phyloP scores from a whole-genome alignment of 2,797 vertebrate species.

The Rhinoraja longicauda region DNA sequence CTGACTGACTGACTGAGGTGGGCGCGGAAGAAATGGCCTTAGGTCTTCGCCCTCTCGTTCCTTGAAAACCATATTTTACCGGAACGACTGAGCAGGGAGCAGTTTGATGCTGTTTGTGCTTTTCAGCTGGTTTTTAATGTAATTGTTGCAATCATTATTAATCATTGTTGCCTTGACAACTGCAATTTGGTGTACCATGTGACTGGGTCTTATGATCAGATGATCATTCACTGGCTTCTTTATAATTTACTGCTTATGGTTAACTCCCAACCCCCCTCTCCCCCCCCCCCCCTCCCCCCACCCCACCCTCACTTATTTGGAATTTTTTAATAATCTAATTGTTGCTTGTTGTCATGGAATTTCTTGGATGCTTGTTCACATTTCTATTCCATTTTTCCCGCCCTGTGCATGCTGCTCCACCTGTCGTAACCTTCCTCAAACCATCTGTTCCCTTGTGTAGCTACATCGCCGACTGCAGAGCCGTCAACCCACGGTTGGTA shows the following conservation, averaged over 20 bases:
- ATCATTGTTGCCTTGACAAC: slow-evolving; percentile 35
- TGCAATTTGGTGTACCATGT: slow-evolving; percentile 17
- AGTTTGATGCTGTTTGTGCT: background rate
- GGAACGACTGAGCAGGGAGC: background rate
- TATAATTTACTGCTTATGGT: slow-evolving; percentile 31
- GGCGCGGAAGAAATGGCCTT: background rate
- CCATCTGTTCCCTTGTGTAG: slow-evolving; percentile 91
- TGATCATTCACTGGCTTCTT: slow-evolving; percentile 23
- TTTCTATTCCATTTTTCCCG: slow-evolving; percentile 79
- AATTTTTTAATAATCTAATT: slow-evolving; percentile 45
- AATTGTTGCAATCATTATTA: background rate
- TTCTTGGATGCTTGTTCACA: slow-evolving; percentile 77
- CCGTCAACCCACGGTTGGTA: slow-evolving; percentile 99
- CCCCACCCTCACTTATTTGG: background rate
- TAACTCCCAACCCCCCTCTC: background rate
- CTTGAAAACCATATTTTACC: background rate
- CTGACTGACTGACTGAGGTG: too few relatives aligned
- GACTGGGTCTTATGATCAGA: background rate
- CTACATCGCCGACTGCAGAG: slow-evolving; percentile 95
- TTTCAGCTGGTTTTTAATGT: slow-evolving; percentile 1
- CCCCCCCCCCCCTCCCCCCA: background rate
- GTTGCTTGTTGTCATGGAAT: slow-evolving; percentile 46
- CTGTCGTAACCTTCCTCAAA: slow-evolving; percentile 89
- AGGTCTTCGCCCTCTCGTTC: too few relatives aligned
- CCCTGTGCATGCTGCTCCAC: slow-evolving; percentile 97